Percentiles rank a stretch among this genome's conserved stretches.
Conservation (phyloP, 1,140 invertebrate genomes). For the Drosophila melanica region DNA sequence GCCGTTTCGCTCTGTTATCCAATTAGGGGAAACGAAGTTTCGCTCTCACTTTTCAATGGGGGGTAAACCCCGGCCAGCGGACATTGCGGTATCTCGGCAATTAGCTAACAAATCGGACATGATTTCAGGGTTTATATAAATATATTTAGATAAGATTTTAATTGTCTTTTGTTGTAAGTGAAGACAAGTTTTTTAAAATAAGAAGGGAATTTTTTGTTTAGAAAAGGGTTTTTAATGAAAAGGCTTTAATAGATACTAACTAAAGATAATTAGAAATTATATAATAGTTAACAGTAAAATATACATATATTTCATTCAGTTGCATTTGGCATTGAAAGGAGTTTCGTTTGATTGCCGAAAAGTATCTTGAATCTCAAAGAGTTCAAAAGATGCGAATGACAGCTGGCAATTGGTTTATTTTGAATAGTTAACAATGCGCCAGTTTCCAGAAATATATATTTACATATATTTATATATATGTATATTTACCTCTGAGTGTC, state of each 20-base stretch:
- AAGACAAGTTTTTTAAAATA: not conserved
- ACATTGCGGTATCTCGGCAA: constrained; percentile 15
- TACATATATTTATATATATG: constrained; percentile 1
- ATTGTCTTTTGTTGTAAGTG: not conserved
- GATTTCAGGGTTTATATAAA: constrained; percentile 20
- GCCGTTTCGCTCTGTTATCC: constrained; percentile 33
- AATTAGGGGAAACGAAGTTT: constrained; percentile 44
- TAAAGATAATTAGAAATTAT: too few relatives aligned
- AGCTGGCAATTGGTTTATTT: constrained; percentile 1
- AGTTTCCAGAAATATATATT: not conserved
- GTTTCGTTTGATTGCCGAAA: too few relatives aligned
- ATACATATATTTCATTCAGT: too few relatives aligned
- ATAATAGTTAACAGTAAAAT: too few relatives aligned
- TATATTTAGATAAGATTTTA: constrained; percentile 16
- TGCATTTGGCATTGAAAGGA: too few relatives aligned
- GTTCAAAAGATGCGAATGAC: not conserved
- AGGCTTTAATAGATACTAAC: too few relatives aligned
- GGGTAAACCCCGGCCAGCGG: too few relatives aligned
- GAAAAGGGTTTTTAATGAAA: too few relatives aligned
- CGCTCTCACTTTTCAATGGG: constrained; percentile 34
- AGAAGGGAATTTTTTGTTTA: too few relatives aligned
- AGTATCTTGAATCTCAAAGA: not conserved
- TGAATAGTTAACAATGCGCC: constrained; percentile 5
- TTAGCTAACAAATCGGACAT: constrained; percentile 33
- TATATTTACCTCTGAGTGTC: not conserved